These are phyloP conservation scores for Lepas anatifera DNA, from an alignment of 2,888 invertebrate genomes.

Conservation along the genomic window DNA sequence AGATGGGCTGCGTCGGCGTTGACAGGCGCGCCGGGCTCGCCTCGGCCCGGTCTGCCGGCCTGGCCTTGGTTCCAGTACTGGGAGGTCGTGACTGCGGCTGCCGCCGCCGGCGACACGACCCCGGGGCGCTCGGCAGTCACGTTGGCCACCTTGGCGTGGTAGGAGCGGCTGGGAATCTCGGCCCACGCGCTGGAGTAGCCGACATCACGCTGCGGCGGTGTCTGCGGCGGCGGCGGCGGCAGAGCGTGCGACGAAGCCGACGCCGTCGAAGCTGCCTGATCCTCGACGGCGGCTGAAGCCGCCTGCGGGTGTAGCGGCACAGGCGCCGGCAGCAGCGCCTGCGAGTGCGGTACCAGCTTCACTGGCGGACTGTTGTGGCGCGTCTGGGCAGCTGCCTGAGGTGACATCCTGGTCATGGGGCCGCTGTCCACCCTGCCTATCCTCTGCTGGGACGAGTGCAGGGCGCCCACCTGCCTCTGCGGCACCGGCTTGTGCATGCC, in stretches of 20 bases:
- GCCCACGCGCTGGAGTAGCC: conserved; percentile 12
- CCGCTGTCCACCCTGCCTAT: too few relatives aligned
- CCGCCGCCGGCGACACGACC: background rate
- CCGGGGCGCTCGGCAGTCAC: background rate
- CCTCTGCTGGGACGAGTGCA: too few relatives aligned
- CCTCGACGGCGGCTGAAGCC: background rate
- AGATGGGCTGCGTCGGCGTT: background rate
- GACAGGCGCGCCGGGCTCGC: background rate
- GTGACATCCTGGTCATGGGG: too few relatives aligned
- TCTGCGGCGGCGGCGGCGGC: background rate
- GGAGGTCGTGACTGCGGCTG: too few relatives aligned
- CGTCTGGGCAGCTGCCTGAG: background rate
- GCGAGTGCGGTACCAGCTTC: background rate
- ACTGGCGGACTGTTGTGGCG: background rate
- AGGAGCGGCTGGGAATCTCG: conserved; percentile 2
- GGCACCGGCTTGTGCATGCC: background rate
- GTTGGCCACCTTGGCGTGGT: conserved; percentile 4
- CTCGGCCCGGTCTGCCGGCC: background rate
- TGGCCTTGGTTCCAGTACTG: background rate
- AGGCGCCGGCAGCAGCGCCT: background rate
- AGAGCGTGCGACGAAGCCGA: too few relatives aligned
- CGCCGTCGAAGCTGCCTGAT: background rate
- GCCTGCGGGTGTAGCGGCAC: background rate
- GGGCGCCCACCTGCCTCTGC: background rate
- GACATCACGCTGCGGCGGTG: conserved; percentile 3